These are phyloP conservation scores for Pelecanus crispus DNA, from an alignment of 2,113 vertebrate genomes.

Conservation along the genomic window DNA sequence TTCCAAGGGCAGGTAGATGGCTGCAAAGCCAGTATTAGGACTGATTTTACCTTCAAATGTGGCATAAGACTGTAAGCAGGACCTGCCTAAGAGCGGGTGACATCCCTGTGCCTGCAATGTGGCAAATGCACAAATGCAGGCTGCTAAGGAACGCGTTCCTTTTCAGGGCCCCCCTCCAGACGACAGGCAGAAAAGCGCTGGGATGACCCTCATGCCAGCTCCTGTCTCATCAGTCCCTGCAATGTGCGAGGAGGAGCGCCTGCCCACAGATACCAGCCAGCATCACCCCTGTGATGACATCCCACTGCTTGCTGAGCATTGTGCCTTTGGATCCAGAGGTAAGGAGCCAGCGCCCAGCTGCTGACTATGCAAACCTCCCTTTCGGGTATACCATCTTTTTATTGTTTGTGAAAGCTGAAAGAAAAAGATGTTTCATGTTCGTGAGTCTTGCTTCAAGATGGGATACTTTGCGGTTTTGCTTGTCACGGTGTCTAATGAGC, in stretches of 20 bases:
- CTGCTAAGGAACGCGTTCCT: rapidly evolving
- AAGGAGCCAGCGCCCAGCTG: neutral
- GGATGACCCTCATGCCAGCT: neutral
- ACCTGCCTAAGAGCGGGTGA: neutral
- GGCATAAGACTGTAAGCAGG: neutral
- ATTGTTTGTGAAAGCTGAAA: neutral
- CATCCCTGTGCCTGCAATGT: neutral
- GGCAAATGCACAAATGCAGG: neutral
- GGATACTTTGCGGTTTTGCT: neutral
- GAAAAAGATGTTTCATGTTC: neutral
- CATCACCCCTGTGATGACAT: rapidly evolving
- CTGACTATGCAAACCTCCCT: neutral
- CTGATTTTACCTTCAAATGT: neutral
- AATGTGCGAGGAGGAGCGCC: rapidly evolving
- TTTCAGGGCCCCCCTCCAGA: neutral
- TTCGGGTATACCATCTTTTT: rapidly evolving
- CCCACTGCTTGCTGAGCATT: neutral
- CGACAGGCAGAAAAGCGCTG: neutral
- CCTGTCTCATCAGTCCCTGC: neutral
- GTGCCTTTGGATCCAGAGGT: neutral
- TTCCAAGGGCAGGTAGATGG: neutral
- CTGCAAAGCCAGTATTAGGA: neutral
- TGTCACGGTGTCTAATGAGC: neutral
- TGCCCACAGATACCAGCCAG: neutral
- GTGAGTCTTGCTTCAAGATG: neutral